Percentiles rank a stretch among this genome's conserved stretches.
Conservation (phyloP, 2,888 invertebrate genomes). For the Aphrophora alni region DNA sequence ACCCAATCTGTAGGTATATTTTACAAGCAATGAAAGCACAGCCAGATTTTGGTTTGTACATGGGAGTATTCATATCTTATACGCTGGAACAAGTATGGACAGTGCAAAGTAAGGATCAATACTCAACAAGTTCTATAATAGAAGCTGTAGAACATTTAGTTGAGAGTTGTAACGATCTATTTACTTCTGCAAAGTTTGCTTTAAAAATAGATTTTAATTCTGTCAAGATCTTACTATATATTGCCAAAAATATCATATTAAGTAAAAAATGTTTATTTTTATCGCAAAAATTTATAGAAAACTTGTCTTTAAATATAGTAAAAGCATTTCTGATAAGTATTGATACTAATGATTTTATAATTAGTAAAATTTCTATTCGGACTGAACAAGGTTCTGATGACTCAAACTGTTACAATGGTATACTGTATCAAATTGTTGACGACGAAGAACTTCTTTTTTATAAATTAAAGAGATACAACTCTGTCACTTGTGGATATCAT, state of each 20-base stretch:
- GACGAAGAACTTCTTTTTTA: not conserved
- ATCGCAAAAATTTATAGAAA: not conserved
- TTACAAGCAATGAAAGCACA: slow-evolving; percentile 20
- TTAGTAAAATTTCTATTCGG: slow-evolving; percentile 13
- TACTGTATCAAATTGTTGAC: slow-evolving; percentile 27
- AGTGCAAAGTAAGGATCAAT: not conserved
- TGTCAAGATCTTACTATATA: not conserved
- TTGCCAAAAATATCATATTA: slow-evolving; percentile 24
- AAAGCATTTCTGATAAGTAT: slow-evolving; percentile 29
- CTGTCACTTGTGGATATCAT: not conserved
- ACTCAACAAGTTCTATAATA: not conserved
- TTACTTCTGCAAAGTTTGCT: slow-evolving; percentile 9
- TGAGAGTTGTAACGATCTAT: not conserved
- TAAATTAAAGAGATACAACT: not conserved
- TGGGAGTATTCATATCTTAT: slow-evolving; percentile 18
- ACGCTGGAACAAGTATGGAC: slow-evolving; percentile 24
- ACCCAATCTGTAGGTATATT: slow-evolving; percentile 27
- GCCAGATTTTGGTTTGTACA: slow-evolving; percentile 28
- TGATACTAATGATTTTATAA: slow-evolving; percentile 15
- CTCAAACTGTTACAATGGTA: slow-evolving; percentile 14
- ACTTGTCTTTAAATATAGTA: slow-evolving; percentile 25
- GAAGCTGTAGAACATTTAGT: not conserved
- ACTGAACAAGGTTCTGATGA: slow-evolving; percentile 17
- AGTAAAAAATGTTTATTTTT: slow-evolving; percentile 22
- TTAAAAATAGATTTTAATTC: slow-evolving; percentile 26